Conservation (phyloP, 2,888 invertebrate genomes). For the Agrochola circellaris region DNA sequence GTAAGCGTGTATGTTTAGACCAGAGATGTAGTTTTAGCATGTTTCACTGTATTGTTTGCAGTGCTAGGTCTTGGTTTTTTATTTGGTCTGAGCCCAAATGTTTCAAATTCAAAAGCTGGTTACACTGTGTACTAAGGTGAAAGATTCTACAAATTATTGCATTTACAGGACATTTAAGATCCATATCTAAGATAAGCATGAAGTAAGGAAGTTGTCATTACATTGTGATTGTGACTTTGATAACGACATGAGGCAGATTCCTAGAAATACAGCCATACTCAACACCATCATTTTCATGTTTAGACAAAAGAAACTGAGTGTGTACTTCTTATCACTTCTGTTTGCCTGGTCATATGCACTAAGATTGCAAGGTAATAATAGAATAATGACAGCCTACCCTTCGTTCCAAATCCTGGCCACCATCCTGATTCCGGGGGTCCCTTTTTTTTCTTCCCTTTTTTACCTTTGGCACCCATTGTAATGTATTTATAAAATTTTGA, state of each 20-base stretch:
- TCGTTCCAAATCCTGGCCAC: constrained; percentile 87
- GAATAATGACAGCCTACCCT: constrained; percentile 75
- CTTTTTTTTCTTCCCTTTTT: constrained; percentile 75
- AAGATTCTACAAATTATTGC: background rate
- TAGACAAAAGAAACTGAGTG: background rate
- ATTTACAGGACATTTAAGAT: background rate
- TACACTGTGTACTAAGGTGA: background rate
- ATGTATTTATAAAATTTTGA: constrained; percentile 48
- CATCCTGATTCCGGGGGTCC: constrained; percentile 87
- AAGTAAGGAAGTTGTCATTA: background rate
- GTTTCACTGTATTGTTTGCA: no score
- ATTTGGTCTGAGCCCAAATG: background rate
- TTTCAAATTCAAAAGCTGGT: background rate
- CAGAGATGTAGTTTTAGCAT: no score
- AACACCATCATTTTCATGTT: background rate
- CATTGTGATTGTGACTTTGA: background rate
- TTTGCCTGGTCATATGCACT: background rate
- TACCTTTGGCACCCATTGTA: constrained; percentile 81
- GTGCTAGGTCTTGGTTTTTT: no score
- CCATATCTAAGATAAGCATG: background rate
- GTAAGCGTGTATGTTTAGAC: no score
- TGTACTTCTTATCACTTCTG: background rate
- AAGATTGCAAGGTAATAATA: background rate
- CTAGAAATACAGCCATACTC: background rate
- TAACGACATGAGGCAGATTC: background rate